Evolutionary conservation across 2,888 invertebrate genomes (phyloP), one percentile per base, ranked within the genome.

Genomic region (Lottia scabra): DNA sequence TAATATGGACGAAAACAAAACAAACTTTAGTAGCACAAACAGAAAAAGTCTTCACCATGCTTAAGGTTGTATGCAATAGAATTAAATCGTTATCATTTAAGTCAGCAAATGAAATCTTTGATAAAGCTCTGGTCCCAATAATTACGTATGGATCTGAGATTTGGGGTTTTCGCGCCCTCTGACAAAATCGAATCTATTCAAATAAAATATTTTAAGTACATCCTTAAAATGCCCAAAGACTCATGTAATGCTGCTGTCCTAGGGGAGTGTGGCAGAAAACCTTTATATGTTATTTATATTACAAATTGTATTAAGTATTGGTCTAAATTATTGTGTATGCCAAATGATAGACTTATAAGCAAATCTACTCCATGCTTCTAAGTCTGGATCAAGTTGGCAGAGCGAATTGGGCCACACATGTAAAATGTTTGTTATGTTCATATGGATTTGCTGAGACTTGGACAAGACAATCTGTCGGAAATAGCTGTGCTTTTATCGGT

Each of bases 1-100:
- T 63, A 1, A 63, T 62, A 8, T 71, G 63, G 67, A 43, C 63
- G 16, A 56, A 56, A 56, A 62, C 26, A 30, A 26, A 13, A 56
- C 3, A 62, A 8, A 38, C 15, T 26, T 16, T 43, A 66, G 44
- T 1, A 43, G 44, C 0, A 15, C 1, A 65, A 62, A 66, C 46
- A 73, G 75, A 78, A 67, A 46, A 67, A 2, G 46, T 27, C 8
- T 15, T 67, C 13, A 12, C 67, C 8, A 27, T 46, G 15, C 13
- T 46, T 27, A 27, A 67, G 3, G 27, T 10, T 27, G 16, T 46
- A 6, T 30, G 26, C 16, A 46, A 67, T 2, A 46, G 26, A 48
- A 45, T 19, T 26, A 48, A 46, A 6, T 10, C 45, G 2, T 19
- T 67, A 15, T 13, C n/a, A 16, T 19, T 45, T 2, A 13, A 6